Evolutionary conservation across 2,113 vertebrate species (phyloP).

Genomic region (Anseranas semipalmata): DNA sequence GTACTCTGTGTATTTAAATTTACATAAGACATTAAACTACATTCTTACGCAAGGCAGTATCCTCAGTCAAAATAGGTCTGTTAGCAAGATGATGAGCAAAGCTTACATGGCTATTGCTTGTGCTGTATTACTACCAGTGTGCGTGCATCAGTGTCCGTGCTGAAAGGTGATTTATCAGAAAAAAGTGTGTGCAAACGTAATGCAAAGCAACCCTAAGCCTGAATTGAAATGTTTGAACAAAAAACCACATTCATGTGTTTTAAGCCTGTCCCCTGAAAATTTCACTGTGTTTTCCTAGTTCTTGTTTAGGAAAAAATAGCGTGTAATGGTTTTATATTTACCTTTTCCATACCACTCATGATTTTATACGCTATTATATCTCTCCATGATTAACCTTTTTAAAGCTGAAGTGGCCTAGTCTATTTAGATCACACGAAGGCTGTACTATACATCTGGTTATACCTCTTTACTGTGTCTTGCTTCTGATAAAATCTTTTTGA

Average conservation of each 20-base stretch:
- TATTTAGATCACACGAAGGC: not conserved
- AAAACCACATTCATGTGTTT: not conserved
- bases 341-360: not conserved
- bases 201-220: not conserved
- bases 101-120: not conserved
- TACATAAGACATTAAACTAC: not conserved
- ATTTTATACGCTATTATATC: not conserved
- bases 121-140: not conserved
- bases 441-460: not conserved
- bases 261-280: not conserved
- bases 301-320: not conserved
- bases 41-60: not conserved
- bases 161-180: not conserved
- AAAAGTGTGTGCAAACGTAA: fast-evolving
- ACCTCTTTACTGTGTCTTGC: not conserved
- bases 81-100: not conserved
- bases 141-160: not conserved
- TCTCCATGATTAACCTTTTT: not conserved
- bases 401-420: not conserved
- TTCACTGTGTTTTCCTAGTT: not conserved
- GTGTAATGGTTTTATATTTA: not conserved
- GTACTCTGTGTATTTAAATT: not conserved
- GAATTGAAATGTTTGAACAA: not conserved
- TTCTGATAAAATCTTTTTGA: not conserved
- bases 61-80: not conserved